Evolutionary conservation across 1,140 invertebrate species (phyloP), one percentile per base, ranked within the genome.

Genomic region (Callitettix versicolor): DNA sequence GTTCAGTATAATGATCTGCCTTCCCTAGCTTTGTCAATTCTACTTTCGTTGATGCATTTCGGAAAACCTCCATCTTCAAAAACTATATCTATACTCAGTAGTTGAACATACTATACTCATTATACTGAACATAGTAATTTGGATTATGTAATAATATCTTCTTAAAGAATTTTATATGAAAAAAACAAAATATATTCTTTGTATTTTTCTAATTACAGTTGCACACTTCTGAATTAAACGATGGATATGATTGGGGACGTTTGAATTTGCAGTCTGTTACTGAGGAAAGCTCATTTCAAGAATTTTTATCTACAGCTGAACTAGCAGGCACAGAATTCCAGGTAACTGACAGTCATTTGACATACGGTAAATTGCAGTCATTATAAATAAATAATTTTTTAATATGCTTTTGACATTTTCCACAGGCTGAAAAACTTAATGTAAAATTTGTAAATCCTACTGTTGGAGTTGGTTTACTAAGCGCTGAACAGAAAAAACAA

Each of bases 241-340:
- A 95, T 76, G 91, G 88, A 3, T 89, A 87, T 64, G 88, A 95
- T 49, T 95, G 88, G 88, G 85, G 84, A 42, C 76, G 87, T 36
- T 70, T 95, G 0, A 94, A 95, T 72, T 72, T 96, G 2, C 84
- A 91, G 65, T 98, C 94, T 0, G 87, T 98, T 0, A 99, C 95
- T 0, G 94, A 98, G 66, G 90, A 98, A 68, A 91, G 82, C 49
- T 91, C 90, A 17, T 82, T 98, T 55, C 88, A 97, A 74, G 95
- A 98, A 63, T 98, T 99, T 69, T 71, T 99, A 1, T 84, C 87
- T 0, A 98, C 88, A 1, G 95, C 95, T 6, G 84, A 95, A 70
- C 70, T 99, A 41, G 93, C 95, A 2, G 88, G 90, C 21, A 91
- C 85, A 6, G 91, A 98, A 67, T 99, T 97, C 70, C 71, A 63